Percentiles rank a stretch among this genome's conserved stretches.
Evolutionary conservation across 2,113 vertebrate species (phyloP).

Genomic region (Salvelinus fontinalis): DNA sequence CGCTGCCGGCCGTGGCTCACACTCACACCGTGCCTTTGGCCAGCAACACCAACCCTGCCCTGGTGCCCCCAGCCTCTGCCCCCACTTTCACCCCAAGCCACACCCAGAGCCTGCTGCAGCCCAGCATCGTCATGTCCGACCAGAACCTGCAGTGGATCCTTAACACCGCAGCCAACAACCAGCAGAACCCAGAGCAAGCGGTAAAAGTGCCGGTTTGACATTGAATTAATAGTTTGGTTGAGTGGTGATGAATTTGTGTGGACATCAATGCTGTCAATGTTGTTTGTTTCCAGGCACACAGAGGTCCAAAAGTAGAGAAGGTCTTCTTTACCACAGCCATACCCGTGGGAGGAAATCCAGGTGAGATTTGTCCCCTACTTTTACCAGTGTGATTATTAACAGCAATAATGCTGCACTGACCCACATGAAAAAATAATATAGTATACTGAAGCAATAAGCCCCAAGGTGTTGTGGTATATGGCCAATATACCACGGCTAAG

Average conservation of each 20-base stretch:
- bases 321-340: constrained; percentile 97
- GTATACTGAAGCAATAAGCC: no score
- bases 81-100: constrained; percentile 82
- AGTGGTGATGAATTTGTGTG: background rate
- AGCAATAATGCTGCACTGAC: no score
- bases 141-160: constrained; percentile 98
- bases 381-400: background rate
- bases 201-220: constrained; percentile 56
- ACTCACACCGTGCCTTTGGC: constrained; percentile 86
- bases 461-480: no score
- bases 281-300: constrained; percentile 70
- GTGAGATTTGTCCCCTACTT: constrained; percentile 68
- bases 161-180: constrained; percentile 85
- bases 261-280: constrained; percentile 4
- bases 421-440: no score
- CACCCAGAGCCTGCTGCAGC: constrained; percentile 80
- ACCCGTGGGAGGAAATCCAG: constrained; percentile 88
- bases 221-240: background rate
- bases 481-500: no score
- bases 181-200: constrained; percentile 86
- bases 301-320: constrained; percentile 91
- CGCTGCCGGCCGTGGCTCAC: constrained; percentile 67
- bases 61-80: constrained; percentile 77
- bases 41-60: constrained; percentile 74
- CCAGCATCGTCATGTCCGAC: constrained; percentile 92